Evolutionary conservation across 2,888 invertebrate genomes (phyloP).

Genomic region (Drosophila borealis): DNA sequence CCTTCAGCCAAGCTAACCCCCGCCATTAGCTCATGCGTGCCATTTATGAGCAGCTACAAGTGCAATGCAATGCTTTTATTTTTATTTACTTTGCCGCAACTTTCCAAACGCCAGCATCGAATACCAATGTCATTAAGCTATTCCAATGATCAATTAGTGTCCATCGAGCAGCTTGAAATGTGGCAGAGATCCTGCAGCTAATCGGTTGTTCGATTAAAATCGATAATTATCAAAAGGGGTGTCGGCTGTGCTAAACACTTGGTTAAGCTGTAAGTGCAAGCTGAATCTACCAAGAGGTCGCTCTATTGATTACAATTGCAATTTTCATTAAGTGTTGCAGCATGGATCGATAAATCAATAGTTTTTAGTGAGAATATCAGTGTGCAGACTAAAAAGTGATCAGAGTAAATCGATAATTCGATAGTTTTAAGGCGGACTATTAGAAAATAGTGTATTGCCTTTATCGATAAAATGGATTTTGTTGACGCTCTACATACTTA

Average conservation of each 20-base stretch:
- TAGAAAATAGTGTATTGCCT: no score
- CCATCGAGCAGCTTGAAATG: conserved; percentile 27
- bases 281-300: neutral
- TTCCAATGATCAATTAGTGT: conserved; percentile 50
- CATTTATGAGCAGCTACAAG: conserved; percentile 19
- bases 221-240: neutral
- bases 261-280: neutral
- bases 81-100: conserved; percentile 13
- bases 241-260: conserved; percentile 22
- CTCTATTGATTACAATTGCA: neutral
- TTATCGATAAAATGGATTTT: no score
- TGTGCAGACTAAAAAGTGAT: no score
- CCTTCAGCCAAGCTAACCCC: neutral
- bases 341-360: neutral
- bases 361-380: no score
- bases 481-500: no score
- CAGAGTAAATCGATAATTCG: no score
- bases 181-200: conserved; percentile 14
- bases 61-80: conserved; percentile 19
- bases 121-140: conserved; percentile 31
- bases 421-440: no score
- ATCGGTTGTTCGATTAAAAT: neutral
- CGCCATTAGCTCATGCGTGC: conserved; percentile 22
- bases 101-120: conserved; percentile 15
- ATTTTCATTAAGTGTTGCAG: neutral